These are phyloP conservation scores for Chrysaora quinquecirrha DNA, from an alignment of 30 jellyfish, hydroid and myxozoan species.

Conservation along the genomic window DNA sequence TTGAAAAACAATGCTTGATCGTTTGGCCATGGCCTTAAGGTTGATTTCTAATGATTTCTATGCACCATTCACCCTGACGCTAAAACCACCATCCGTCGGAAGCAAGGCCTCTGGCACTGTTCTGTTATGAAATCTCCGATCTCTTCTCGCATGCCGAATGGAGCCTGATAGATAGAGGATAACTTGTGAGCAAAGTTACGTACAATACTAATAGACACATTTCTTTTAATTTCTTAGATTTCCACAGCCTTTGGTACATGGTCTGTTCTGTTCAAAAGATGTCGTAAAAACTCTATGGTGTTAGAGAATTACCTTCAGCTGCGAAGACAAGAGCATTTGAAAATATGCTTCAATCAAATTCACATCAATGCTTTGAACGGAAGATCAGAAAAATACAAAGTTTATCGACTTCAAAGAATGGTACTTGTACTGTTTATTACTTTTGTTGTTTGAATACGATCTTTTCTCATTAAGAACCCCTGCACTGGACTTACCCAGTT, in stretches of 20 bases:
- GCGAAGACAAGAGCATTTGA: slow-evolving; percentile 35
- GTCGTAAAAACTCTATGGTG: slow-evolving; percentile 31
- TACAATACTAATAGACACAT: no score
- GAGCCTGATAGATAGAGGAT: no score
- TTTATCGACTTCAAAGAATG: slow-evolving; percentile 8
- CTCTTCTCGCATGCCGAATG: no score
- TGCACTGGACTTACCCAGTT: background rate
- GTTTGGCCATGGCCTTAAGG: no score
- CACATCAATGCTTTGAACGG: slow-evolving; percentile 43
- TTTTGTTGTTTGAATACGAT: background rate
- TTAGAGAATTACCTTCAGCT: slow-evolving; percentile 49
- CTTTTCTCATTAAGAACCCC: background rate
- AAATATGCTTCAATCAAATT: slow-evolving; percentile 22
- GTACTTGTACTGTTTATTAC: background rate
- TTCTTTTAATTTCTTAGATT: slow-evolving; percentile 14
- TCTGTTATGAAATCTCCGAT: no score
- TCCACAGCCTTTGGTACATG: slow-evolving; percentile 32
- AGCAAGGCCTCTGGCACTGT: no score
- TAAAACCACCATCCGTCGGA: no score
- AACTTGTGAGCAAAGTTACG: no score
- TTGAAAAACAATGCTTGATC: no score
- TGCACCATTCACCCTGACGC: no score
- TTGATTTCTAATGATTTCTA: no score
- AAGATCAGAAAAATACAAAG: slow-evolving; percentile 25
- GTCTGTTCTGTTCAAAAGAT: slow-evolving; percentile 11